Base-by-base conservation (phyloP, 2,797 vertebrate genomes). In the Pangasius mekongensis region DNA sequence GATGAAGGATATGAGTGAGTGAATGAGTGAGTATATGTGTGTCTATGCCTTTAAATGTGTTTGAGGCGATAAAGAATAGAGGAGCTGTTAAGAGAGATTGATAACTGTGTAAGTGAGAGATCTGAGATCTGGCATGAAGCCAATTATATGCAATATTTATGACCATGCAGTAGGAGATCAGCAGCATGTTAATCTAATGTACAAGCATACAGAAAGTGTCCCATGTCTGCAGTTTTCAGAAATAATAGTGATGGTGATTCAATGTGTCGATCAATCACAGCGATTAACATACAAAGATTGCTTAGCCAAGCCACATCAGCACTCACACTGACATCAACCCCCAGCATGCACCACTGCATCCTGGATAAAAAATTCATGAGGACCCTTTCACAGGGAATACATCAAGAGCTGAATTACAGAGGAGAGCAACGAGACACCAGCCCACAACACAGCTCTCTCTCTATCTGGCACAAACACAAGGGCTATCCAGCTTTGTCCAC, bases 361-460 rank as follows among this genome's bases (percentile, higher is more conserved):
- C 78, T 69, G 52, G 83, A 91, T 93, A 87, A 92, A 93, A 92
- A 87, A 93, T 92, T 87, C 89, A 93, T 92, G 91, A 91, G 80
- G 85, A 85, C 74, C 83, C 76, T 91, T 91, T 92, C 89, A 91
- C 89, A 86, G 86, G 85, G 83, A 90, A 91, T 90, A 86, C 88
- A 92, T 90, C 89, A 90, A 87, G 85, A 67, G 81, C 66, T 85
- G 87, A 88, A 91, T 91, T 87, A 90, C 85, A 89, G 66, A 84
- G 54, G 83, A 82, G 86, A 86, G 66, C 71, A 83, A 87, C 77
- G 49, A 83, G 60, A 91, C 77, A 84, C 71, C 24, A n/a, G 30
- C 9, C 54, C 82, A 86, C 88, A 87, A 83, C 56, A 85, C 49
- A 33, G 20, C 64, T 62, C 80, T 82, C 62, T 84, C 9, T 54